A percentile compares a stretch with the other conserved stretches of the same genome.
phyloP scores from a whole-genome alignment of 2,888 invertebrate species.

The Dasypolia templi region DNA sequence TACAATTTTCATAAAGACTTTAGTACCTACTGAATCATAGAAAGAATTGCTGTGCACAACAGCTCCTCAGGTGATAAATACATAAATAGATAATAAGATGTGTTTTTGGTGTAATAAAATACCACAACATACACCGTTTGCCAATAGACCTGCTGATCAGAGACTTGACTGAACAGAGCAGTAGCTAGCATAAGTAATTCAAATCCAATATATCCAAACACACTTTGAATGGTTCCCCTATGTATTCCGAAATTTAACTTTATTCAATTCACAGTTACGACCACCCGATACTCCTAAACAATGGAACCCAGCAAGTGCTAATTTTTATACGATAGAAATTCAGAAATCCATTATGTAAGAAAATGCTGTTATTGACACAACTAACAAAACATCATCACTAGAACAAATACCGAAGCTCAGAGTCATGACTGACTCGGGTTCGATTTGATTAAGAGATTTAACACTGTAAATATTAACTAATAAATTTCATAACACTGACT shows the following conservation, averaged over 20 bases:
- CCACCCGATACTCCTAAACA: slow-evolving; percentile 57
- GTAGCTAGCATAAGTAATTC: background rate
- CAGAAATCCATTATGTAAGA: slow-evolving; percentile 68
- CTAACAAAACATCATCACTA: slow-evolving; percentile 74
- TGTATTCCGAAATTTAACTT: slow-evolving; percentile 19
- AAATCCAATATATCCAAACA: background rate
- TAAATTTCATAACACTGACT: slow-evolving; percentile 71
- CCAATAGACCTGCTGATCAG: background rate
- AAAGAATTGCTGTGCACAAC: no score
- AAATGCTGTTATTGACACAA: slow-evolving; percentile 58
- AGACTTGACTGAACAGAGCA: background rate
- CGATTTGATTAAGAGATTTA: slow-evolving; percentile 82
- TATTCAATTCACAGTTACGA: slow-evolving; percentile 54
- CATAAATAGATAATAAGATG: no score
- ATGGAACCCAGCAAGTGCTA: slow-evolving; percentile 68
- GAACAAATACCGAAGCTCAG: slow-evolving; percentile 73
- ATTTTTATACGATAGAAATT: slow-evolving; percentile 71
- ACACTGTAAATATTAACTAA: slow-evolving; percentile 75
- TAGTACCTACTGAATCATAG: no score
- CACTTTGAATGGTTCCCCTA: background rate
- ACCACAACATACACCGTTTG: background rate
- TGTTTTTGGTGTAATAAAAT: no score
- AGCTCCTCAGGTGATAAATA: no score
- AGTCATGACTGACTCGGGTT: slow-evolving; percentile 81
- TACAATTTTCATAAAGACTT: no score